phyloP scores from a whole-genome alignment of 2,797 vertebrate genomes.

The Ambastaia sidthimunki region DNA sequence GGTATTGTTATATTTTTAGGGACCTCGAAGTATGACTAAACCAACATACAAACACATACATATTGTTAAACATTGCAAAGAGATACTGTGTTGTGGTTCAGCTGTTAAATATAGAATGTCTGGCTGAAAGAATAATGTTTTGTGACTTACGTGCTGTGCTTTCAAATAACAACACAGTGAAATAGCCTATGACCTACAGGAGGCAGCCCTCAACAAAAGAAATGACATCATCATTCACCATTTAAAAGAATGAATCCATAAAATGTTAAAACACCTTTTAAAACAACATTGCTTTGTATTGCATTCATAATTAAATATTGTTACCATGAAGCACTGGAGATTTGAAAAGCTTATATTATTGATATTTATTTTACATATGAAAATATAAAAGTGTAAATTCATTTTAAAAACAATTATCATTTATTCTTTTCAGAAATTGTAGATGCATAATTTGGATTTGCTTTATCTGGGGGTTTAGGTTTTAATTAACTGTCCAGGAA shows the following conservation, averaged over 20 bases:
- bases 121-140: neutral
- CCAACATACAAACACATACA: neutral
- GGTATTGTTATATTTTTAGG: too few relatives aligned
- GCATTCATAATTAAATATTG: constrained; percentile 29
- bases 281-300: constrained; percentile 1
- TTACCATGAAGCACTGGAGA: neutral
- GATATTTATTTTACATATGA: neutral
- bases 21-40: neutral
- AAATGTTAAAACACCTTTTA: neutral
- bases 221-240: neutral
- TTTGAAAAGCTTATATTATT: constrained; percentile 6
- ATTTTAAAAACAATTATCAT: neutral
- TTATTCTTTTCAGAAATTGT: neutral
- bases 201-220: neutral
- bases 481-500: neutral
- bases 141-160: constrained; percentile 5
- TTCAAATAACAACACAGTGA: neutral
- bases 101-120: constrained; percentile 1
- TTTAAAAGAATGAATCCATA: constrained; percentile 11
- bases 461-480: neutral
- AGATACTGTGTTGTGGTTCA: constrained; percentile 3
- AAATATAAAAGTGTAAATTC: neutral
- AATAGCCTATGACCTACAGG: constrained; percentile 9
- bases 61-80: neutral
- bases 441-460: neutral